Evolutionary conservation across 2,888 invertebrate genomes (phyloP).

Genomic region (Amaurobius ferox): DNA sequence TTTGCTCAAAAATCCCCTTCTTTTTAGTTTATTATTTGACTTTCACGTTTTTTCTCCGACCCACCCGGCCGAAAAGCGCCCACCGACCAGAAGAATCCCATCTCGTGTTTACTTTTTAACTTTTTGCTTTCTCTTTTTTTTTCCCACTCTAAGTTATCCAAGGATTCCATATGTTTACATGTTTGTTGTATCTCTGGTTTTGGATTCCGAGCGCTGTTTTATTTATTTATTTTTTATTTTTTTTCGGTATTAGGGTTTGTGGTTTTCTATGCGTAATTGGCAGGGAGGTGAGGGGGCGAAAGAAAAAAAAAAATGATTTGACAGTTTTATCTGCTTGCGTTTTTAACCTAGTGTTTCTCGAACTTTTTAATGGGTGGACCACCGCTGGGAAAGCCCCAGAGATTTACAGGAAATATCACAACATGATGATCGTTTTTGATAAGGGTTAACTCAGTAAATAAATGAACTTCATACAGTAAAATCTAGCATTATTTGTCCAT

Average conservation of each 20-base stretch:
- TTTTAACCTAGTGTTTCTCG: too few species aligned
- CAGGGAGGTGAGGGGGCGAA: too few species aligned
- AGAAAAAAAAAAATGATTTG: too few species aligned
- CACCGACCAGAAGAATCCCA: constrained; percentile 26
- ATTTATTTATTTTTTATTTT: neutral
- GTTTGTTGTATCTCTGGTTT: neutral
- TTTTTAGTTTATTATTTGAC: neutral
- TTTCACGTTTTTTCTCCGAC: constrained; percentile 22
- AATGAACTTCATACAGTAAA: too few species aligned
- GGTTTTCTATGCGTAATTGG: neutral
- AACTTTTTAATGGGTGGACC: too few species aligned
- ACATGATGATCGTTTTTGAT: too few species aligned
- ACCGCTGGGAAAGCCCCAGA: too few species aligned
- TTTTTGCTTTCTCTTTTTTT: neutral
- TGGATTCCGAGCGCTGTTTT: neutral
- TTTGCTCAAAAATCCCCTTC: constrained; percentile 19
- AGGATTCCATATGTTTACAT: constrained; percentile 30
- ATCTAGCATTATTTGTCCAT: too few species aligned
- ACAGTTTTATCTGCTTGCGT: too few species aligned
- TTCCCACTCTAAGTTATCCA: neutral
- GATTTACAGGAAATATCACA: too few species aligned
- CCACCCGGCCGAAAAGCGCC: neutral
- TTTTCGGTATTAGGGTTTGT: neutral
- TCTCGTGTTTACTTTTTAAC: constrained; percentile 12
- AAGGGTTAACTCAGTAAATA: too few species aligned